A percentile compares a stretch with the other conserved stretches of the same genome.
phyloP scores from a whole-genome alignment of 2,113 vertebrate species.

The Coptodon rendalli region DNA sequence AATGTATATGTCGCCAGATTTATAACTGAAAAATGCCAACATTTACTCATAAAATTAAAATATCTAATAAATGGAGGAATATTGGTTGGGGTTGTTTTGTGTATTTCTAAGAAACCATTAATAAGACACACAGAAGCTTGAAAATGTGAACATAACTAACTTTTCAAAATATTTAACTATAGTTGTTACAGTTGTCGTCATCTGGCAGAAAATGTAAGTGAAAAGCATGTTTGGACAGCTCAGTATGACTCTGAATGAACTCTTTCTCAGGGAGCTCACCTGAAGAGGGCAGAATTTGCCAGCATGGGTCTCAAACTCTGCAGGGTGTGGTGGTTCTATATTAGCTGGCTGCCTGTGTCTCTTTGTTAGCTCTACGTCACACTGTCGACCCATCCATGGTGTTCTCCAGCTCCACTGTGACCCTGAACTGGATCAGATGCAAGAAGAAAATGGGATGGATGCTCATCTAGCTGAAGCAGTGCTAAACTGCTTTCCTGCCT shows the following conservation, averaged over 20 bases:
- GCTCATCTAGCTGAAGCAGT: neutral
- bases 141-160: neutral
- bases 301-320: neutral
- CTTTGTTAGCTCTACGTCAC: neutral
- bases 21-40: neutral
- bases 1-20: neutral
- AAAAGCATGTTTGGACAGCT: neutral
- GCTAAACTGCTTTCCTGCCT: neutral
- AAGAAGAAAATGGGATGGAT: neutral
- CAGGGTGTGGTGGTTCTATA: neutral
- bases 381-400: fast-evolving
- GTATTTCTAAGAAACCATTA: neutral
- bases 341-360: neutral
- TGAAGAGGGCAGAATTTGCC: neutral
- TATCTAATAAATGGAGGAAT: neutral
- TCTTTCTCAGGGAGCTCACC: fast-evolving
- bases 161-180: neutral
- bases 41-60: neutral
- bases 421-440: neutral
- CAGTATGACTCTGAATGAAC: neutral
- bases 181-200: neutral
- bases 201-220: neutral
- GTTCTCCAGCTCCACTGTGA: neutral
- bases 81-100: neutral
- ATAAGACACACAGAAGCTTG: neutral